Conservation (phyloP, 2,888 invertebrate genomes). For the Dascillus cervinus region DNA sequence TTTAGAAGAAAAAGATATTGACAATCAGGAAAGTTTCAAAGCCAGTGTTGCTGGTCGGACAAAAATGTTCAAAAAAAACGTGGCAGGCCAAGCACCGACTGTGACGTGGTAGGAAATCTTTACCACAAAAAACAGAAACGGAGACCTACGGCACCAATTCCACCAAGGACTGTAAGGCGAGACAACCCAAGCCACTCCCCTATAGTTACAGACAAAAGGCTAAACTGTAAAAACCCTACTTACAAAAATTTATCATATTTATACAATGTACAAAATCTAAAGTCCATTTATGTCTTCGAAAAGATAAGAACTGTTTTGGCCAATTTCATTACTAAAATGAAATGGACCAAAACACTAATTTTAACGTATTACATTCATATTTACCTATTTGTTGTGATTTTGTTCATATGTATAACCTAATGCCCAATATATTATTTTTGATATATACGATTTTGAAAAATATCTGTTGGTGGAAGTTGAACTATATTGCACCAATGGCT, state of each 20-base stretch:
- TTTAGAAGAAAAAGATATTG: background rate
- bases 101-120: background rate
- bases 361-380: too few relatives aligned
- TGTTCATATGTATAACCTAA: background rate
- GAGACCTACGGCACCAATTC: background rate
- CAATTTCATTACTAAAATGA: background rate
- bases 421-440: background rate
- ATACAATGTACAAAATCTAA: background rate
- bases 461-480: too few relatives aligned
- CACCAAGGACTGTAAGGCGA: background rate
- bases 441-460: slow-evolving; percentile 1
- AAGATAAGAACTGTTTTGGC: background rate
- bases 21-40: background rate
- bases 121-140: background rate
- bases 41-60: background rate
- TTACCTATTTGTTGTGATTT: too few relatives aligned
- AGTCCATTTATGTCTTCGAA: background rate
- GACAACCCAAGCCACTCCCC: background rate
- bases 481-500: too few relatives aligned
- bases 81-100: background rate
- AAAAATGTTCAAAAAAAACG: background rate
- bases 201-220: background rate
- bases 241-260: background rate
- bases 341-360: background rate
- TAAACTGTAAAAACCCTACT: background rate